phyloP scores from a whole-genome alignment of 2,113 vertebrate species.

The Lagopus leucura region DNA sequence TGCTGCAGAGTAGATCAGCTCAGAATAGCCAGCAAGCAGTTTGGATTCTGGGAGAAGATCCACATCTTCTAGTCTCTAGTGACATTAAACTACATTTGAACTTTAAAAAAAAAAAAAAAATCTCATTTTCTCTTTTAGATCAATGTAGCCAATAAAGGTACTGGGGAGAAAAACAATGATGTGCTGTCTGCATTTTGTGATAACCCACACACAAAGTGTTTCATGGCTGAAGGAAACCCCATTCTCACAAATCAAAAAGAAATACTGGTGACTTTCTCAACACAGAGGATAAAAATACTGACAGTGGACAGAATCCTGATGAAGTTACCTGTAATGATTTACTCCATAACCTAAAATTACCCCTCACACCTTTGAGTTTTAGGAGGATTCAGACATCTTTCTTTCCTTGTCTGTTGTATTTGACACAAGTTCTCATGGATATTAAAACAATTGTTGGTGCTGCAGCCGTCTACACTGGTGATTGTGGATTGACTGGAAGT shows the following conservation, averaged over 20 bases:
- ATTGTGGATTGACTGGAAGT: neutral
- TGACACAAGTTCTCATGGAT: neutral
- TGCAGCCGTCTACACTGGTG: neutral
- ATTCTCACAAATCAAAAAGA: neutral
- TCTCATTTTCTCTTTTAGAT: constrained; percentile 61
- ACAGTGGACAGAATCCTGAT: neutral
- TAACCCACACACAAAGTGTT: neutral
- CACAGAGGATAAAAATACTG: neutral
- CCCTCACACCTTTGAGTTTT: neutral
- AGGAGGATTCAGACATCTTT: neutral
- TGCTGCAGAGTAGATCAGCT: neutral
- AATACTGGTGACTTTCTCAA: neutral
- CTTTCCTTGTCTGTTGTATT: neutral
- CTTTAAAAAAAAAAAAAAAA: constrained; percentile 36
- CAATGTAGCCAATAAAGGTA: constrained; percentile 36
- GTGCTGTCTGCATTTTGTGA: neutral
- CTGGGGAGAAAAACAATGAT: constrained; percentile 17
- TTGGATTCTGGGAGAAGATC: neutral
- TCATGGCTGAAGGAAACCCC: neutral
- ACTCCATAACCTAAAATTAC: neutral
- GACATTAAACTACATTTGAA: constrained; percentile 63
- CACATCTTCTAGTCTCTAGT: neutral
- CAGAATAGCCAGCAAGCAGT: neutral
- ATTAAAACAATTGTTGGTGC: neutral
- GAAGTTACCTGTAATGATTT: neutral